Evolutionary conservation across 2,888 invertebrate species (phyloP), one percentile per base, ranked within the genome.

Genomic region (Drosophila testacea): DNA sequence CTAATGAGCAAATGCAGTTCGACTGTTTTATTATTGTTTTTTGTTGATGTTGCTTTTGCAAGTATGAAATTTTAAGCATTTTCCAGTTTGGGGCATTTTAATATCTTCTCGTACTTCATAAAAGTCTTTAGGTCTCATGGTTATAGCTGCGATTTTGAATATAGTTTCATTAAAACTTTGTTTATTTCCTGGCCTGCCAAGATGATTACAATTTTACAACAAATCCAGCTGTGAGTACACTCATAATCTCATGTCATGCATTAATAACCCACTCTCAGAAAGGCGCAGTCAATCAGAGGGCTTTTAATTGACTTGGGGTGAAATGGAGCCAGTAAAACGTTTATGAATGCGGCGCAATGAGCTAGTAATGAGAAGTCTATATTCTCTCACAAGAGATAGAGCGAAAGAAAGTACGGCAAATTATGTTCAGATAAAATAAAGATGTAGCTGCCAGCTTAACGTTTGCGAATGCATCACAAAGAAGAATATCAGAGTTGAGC

Each of bases 1-100:
- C 88, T 85, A 81, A 81, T 81, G 81, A 81, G 87, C 78, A 73
- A 83, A 61, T 80, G 87, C 67, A 72, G 68, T 80, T 79, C 72
- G 56, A 77, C 64, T 77, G 73, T 64, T 77, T 77, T 63, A 80
- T 76, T 75, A 69, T 67, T 69, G 48, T 48, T 48, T 39, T n/a
- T 32, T 32, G 32, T 11, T 28, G 22, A 16, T 54, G 13, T 41
- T 38, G 50, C 34, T 39, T 42, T 50, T 51, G 50, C 28, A 32
- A 36, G 34, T 27, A 30, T 27, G 27, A 47, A 55, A 57, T 57
- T 36, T 46, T 61, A 32, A 66, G 36, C 47, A 38, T 42, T 63
- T 67, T 67, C 54, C 63, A 52, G 52, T 47, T 52, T 11, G 51
- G n/a, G 46, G 38, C 32, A 39, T n/a, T 65, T 59, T 32, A 60